These are phyloP conservation scores for Polypedilum pembai DNA, from an alignment of 1,140 invertebrate species.

Conservation along the genomic window DNA sequence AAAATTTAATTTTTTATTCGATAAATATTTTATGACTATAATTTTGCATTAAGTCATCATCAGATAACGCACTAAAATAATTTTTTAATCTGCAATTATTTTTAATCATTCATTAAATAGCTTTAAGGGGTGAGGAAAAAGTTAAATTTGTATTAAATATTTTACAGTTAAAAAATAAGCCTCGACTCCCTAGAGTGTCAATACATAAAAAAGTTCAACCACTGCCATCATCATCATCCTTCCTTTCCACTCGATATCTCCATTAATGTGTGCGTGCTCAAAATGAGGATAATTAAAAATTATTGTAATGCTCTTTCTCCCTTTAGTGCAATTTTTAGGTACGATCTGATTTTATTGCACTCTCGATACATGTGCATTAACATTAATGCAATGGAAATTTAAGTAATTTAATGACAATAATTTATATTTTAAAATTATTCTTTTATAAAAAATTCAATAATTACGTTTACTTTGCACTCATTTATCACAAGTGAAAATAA, in stretches of 20 bases:
- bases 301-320: not conserved
- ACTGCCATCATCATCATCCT: no score
- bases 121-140: no score
- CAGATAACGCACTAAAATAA: not conserved
- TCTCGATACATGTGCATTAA: no score
- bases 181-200: no score
- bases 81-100: constrained; percentile 20
- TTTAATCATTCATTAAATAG: not conserved
- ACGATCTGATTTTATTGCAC: not conserved
- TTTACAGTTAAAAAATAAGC: not conserved
- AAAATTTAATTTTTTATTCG: not conserved
- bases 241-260: not conserved
- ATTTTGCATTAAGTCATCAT: not conserved
- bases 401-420: no score
- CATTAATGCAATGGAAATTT: no score
- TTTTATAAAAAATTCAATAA: no score
- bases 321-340: not conserved
- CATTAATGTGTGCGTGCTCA: not conserved
- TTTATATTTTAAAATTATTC: no score
- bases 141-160: not conserved
- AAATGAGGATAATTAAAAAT: constrained; percentile 13
- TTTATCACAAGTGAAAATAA: no score
- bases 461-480: no score
- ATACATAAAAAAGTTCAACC: no score
- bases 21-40: constrained; percentile 14